phyloP scores from a whole-genome alignment of 2,113 vertebrate species.

The Aleadryas rufinucha region DNA sequence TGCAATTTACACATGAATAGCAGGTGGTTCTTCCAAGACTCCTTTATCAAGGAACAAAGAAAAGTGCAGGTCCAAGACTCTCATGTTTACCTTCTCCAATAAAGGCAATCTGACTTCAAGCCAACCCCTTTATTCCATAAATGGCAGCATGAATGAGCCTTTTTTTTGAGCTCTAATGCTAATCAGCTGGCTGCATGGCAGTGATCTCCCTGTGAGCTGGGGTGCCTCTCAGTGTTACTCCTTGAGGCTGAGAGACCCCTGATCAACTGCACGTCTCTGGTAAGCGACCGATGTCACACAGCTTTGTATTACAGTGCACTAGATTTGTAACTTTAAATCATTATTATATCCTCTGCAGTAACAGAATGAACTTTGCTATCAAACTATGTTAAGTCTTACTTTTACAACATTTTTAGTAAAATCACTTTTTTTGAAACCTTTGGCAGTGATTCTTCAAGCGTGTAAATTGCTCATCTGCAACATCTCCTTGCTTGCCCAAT shows the following conservation, averaged over 20 bases:
- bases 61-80: not conserved
- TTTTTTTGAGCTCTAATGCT: not conserved
- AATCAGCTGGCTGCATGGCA: not conserved
- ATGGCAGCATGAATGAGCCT: not conserved
- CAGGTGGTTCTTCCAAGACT: not conserved
- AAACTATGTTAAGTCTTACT: not conserved
- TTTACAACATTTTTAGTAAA: not conserved
- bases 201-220: not conserved
- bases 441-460: not conserved
- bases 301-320: not conserved
- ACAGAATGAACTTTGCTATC: not conserved
- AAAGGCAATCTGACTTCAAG: not conserved
- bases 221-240: not conserved
- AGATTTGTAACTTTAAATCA: not conserved
- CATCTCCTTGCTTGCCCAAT: not conserved
- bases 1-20: not conserved
- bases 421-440: not conserved
- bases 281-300: rapidly evolving
- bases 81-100: not conserved
- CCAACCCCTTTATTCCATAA: not conserved
- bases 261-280: not conserved
- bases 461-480: rapidly evolving
- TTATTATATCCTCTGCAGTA: not conserved
- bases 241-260: not conserved
- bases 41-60: not conserved